These are phyloP conservation scores for Rhabdomys dilectus DNA, from an alignment of 2,113 vertebrate species.

Conservation along the genomic window DNA sequence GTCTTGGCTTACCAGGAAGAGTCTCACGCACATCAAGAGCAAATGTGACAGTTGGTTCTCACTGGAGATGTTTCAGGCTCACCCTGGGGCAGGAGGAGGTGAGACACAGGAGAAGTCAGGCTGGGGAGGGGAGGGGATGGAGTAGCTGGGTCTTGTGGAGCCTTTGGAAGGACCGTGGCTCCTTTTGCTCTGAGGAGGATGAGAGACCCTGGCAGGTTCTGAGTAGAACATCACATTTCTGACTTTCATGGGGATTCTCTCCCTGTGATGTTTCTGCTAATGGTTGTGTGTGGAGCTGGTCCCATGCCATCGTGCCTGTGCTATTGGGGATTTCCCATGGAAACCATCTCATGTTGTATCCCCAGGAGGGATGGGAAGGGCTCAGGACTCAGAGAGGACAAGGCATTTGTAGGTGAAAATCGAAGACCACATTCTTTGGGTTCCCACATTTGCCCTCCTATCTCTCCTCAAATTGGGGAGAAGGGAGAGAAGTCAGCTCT, in stretches of 20 bases:
- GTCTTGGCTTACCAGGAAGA: background rate
- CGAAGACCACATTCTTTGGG: rapidly evolving
- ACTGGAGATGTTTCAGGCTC: background rate
- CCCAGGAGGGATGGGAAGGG: background rate
- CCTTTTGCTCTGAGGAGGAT: background rate
- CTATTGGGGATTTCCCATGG: background rate
- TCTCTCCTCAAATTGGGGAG: background rate
- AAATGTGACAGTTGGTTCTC: background rate
- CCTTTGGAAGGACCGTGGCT: background rate
- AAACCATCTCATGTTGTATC: background rate
- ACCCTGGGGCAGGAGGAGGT: no score
- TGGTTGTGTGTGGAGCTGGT: background rate
- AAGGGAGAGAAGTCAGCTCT: background rate
- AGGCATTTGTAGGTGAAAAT: background rate
- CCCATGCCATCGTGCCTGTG: rapidly evolving
- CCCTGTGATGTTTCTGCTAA: no score
- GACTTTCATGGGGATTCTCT: no score
- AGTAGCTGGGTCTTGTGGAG: background rate
- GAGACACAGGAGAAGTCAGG: background rate
- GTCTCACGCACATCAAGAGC: background rate
- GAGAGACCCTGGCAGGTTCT: background rate
- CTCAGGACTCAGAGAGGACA: background rate
- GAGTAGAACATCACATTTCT: background rate
- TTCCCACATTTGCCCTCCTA: background rate
- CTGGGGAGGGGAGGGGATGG: no score